Conservation (phyloP, 2,888 invertebrate genomes). For the Troglohyphantes excavatus region DNA sequence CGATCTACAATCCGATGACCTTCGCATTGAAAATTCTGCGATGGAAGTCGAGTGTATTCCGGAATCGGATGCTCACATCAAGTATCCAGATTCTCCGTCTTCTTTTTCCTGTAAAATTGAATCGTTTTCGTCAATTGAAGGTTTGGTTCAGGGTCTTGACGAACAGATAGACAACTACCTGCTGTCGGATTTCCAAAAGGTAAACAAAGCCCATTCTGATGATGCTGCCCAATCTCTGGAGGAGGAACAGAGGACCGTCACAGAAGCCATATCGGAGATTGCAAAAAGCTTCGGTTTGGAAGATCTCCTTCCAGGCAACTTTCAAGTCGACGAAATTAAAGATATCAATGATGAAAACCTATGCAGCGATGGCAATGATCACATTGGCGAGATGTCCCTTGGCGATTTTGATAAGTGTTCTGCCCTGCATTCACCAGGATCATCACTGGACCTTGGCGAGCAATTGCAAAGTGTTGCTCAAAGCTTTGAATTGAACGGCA, state of each 20-base stretch:
- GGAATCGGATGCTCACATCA: constrained; percentile 60
- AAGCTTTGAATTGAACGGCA: constrained; percentile 43
- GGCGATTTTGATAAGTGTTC: constrained; percentile 67
- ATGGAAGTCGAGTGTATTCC: constrained; percentile 62
- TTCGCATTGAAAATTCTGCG: constrained; percentile 47
- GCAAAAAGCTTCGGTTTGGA: constrained; percentile 73
- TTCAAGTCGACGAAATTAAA: constrained; percentile 61
- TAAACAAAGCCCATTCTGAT: constrained; percentile 37
- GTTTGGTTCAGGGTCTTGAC: constrained; percentile 65
- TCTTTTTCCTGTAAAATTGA: constrained; percentile 61
- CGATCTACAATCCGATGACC: constrained; percentile 44
- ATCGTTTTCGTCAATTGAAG: constrained; percentile 68
- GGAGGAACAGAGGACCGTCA: constrained; percentile 57
- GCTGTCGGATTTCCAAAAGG: constrained; percentile 49
- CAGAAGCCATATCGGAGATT: constrained; percentile 68
- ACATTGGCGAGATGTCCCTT: constrained; percentile 44
- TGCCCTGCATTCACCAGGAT: constrained; percentile 50
- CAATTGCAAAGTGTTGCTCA: constrained; percentile 37
- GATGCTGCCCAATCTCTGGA: constrained; percentile 23
- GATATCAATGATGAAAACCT: constrained; percentile 39
- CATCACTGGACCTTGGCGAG: constrained; percentile 58
- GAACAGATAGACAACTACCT: constrained; percentile 66
- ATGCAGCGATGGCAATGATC: constrained; percentile 24
- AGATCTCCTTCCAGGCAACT: constrained; percentile 66
- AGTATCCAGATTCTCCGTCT: constrained; percentile 62